Base-by-base conservation (phyloP, 37 sponge, comb jelly and placozoan genomes). In the Spongilla lacustris region DNA sequence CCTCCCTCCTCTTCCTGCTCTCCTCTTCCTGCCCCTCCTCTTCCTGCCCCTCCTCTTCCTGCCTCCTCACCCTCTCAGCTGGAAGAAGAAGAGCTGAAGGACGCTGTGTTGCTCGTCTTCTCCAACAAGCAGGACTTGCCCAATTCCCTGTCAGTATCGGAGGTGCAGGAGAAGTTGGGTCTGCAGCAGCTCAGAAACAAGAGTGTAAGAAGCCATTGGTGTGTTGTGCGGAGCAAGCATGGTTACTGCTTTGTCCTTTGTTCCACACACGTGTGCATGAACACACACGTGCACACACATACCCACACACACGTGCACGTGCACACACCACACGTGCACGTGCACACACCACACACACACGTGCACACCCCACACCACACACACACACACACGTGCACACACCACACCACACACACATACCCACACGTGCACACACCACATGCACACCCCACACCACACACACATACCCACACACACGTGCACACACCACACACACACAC, bases 111-210 rank as follows among this genome's bases (percentile, higher is more conserved):
- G 22, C 89, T 98, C 28, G 94, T 98, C 37, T 98, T 97, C 88
- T 97, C 99, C 66, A 98, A 98, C 79, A 98, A 98, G 76, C 95
- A 95, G 73, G 99, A 98, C 68, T 83, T 98, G 0, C 99, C 99
- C 70, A 88, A 93, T 69, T 95, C 99, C 12, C 81, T 95, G 93
- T 74, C 87, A 0, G 91, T 89, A 22, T 86, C 89, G 2, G 90
- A 96, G 38, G 69, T 96, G 12, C 83, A 90, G 46, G 92, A 95
- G 26, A 79, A 73, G 33, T 88, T 98, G 12, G 96, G 94, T n/a
- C 85, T 98, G 25, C 68, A 68, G 11, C 27, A 74, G 5, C 79
- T 96, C 67, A 87, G 89, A 67, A 86, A 67, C 81, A 93, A 83
- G 81, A 81, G 69, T 66, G 96, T 96, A 84, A 80, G 84, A 19